Base-by-base conservation (phyloP, 2,888 invertebrate species). In the Cheilosia scutellata region DNA sequence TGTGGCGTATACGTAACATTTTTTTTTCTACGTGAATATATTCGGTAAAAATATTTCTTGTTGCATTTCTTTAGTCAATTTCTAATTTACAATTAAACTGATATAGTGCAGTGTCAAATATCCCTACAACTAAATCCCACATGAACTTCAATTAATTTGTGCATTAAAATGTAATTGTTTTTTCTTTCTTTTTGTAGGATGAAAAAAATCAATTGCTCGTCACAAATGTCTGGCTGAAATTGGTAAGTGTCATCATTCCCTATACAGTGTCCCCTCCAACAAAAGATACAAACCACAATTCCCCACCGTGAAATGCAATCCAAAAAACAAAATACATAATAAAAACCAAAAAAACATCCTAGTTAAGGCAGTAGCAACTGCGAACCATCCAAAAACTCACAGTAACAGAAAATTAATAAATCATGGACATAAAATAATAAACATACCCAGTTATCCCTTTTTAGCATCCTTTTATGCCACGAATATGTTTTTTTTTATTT, bases 121-220 rank as follows among this genome's bases (percentile, higher is more conserved):
- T 58, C 60, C 25, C 20, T 25, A 2, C 2, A 16, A 7, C 33
- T 16, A 5, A 33, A 16, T 27, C 5, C 16, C 31, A 40, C 4
- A 53, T 29, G 40, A 31, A n/a, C 25, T 53, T 25, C 33, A 47
- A 51, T 9, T 25, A 9, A 29, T 16, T 20, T n/a, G 3, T 20
- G 4, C 37, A 42, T 70, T 42, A 44, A 82, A 63, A 60, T 37
- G 27, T 55, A 27, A 25, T 57, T 20, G 89, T 0, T 88, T 94
- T 94, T 49, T 66, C 4, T 44, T 42, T 87, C 71, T 89, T 27
- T 88, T 94, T 94, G 87, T 93, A 96, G 96, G 96, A 97, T 93
- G 96, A 96, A 93, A 96, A 96, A 93, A 96, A 98, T 94, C 98
- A 98, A 94, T 95, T 98, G 93, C 95, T 98, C 93, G 97, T 98